Evolutionary conservation across 1,140 invertebrate genomes (phyloP).

Genomic region (Euwallacea similis): DNA sequence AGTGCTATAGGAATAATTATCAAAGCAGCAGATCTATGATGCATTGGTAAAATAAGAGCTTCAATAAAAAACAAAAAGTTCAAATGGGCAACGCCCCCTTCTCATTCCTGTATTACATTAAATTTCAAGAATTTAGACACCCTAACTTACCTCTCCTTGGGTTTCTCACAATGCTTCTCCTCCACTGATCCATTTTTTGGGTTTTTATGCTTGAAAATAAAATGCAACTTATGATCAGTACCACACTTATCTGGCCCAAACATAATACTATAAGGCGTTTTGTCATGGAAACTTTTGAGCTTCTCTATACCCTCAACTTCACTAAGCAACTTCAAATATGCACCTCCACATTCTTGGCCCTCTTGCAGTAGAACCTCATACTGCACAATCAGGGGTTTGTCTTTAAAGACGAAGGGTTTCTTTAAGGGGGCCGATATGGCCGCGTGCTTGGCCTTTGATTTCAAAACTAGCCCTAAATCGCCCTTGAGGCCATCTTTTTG

Average conservation of each 20-base stretch:
- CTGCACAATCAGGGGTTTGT: constrained; percentile 90
- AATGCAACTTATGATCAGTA: constrained; percentile 93
- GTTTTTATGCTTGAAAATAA: constrained; percentile 96
- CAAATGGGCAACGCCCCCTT: no score
- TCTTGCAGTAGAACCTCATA: constrained; percentile 91
- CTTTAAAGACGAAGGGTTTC: constrained; percentile 82
- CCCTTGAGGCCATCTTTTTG: constrained; percentile 74
- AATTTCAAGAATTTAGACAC: no score
- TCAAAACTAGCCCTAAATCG: constrained; percentile 88
- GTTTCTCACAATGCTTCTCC: constrained; percentile 91
- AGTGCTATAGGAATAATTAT: no score
- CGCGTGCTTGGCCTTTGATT: constrained; percentile 95
- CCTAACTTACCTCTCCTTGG: constrained; percentile 64
- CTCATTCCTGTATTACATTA: no score
- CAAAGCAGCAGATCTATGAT: no score
- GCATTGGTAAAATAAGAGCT: no score
- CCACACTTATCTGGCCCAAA: constrained; percentile 99
- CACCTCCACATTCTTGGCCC: constrained; percentile 97
- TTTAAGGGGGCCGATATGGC: constrained; percentile 85
- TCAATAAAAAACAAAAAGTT: no score
- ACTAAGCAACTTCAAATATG: constrained; percentile 92
- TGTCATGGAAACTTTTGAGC: constrained; percentile 87
- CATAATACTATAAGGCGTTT: constrained; percentile 98
- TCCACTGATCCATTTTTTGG: constrained; percentile 86
- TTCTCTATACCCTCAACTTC: constrained; percentile 66